Conservation (phyloP, 2,888 invertebrate species). For the Abrostola tripartita region DNA sequence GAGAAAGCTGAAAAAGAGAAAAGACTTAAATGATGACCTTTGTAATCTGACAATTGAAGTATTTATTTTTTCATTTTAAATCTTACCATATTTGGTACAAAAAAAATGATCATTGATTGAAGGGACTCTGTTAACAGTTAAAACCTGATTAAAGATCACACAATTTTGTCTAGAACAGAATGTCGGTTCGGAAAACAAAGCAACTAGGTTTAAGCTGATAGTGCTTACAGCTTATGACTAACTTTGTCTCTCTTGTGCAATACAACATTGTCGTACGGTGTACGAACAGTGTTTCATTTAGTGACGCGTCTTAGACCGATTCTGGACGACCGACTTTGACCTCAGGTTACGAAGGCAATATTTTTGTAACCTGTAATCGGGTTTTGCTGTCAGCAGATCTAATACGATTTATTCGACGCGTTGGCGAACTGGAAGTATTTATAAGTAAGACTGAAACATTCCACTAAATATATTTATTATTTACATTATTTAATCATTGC, state of each 20-base stretch:
- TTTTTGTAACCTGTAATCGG: neutral
- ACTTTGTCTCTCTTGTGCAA: no score
- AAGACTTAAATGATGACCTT: conserved; percentile 67
- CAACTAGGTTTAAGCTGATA: neutral
- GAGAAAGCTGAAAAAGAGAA: conserved; percentile 76
- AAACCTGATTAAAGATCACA: neutral
- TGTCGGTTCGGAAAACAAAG: no score
- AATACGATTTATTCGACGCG: conserved; percentile 37
- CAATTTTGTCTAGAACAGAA: no score
- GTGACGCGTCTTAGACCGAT: no score
- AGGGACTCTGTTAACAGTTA: neutral
- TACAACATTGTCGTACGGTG: no score
- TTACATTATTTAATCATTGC: conserved; percentile 30
- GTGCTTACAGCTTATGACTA: no score
- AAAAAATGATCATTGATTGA: conserved; percentile 20
- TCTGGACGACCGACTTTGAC: no score
- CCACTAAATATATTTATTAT: conserved; percentile 65
- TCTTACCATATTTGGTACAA: conserved; percentile 23
- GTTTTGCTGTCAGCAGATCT: conserved; percentile 12
- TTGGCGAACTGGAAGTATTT: conserved; percentile 72
- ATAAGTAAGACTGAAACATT: conserved; percentile 82
- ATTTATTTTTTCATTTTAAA: conserved; percentile 13
- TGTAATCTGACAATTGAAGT: conserved; percentile 39
- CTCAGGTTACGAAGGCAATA: no score
- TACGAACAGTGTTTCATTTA: no score